Evolutionary conservation across 2,888 invertebrate genomes (phyloP).

Genomic region (Perizoma flavofasciatum): DNA sequence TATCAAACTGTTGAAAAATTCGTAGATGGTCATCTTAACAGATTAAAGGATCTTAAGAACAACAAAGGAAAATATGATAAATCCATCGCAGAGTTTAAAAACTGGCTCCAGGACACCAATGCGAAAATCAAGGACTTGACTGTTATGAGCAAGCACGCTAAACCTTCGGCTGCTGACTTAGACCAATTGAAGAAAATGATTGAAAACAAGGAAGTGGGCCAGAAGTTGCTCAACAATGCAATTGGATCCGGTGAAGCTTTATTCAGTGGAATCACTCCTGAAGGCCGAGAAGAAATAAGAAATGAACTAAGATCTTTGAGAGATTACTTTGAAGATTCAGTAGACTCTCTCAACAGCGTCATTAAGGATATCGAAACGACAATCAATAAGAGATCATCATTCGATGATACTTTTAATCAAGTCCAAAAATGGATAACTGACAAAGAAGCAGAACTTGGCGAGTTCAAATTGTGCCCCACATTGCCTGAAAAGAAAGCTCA

Average conservation of each 20-base stretch:
- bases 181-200: slow-evolving; percentile 89
- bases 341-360: slow-evolving; percentile 92
- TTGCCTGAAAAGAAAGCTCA: slow-evolving; percentile 95
- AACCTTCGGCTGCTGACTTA: slow-evolving; percentile 90
- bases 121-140: slow-evolving; percentile 89
- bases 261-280: slow-evolving; percentile 93
- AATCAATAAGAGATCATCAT: slow-evolving; percentile 94
- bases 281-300: slow-evolving; percentile 93
- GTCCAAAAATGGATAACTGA: slow-evolving; percentile 94
- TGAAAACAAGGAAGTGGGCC: slow-evolving; percentile 91
- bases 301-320: slow-evolving; percentile 91
- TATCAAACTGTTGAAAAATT: slow-evolving; percentile 90
- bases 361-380: slow-evolving; percentile 95
- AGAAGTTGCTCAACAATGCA: slow-evolving; percentile 89
- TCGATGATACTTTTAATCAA: slow-evolving; percentile 96
- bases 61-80: slow-evolving; percentile 88
- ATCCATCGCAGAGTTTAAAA: slow-evolving; percentile 87
- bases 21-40: slow-evolving; percentile 87
- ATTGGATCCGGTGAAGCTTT: slow-evolving; percentile 95
- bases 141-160: slow-evolving; percentile 88
- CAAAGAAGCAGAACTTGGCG: slow-evolving; percentile 88
- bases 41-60: slow-evolving; percentile 87
- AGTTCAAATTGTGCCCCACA: slow-evolving; percentile 89
- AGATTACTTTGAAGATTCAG: slow-evolving; percentile 92
- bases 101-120: slow-evolving; percentile 91